phyloP scores from a whole-genome alignment of 2,797 vertebrate genomes.

The Jordanella pulchra region DNA sequence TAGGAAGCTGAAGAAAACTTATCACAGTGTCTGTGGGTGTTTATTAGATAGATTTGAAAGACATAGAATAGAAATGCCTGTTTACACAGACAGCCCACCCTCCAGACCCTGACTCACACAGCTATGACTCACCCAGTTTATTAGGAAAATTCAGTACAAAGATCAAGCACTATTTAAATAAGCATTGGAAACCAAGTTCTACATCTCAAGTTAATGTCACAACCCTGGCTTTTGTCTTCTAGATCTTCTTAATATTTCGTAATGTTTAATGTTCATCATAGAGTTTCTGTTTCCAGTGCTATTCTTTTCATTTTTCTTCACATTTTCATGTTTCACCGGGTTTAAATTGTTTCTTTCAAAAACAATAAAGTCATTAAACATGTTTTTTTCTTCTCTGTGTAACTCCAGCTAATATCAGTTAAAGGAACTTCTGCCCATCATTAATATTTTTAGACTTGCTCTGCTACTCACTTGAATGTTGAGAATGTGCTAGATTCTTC shows the following conservation, averaged over 20 bases:
- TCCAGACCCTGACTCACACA: slow-evolving; percentile 35
- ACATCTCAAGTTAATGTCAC: background rate
- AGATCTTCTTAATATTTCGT: background rate
- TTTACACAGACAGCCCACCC: slow-evolving; percentile 16
- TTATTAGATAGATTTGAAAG: background rate
- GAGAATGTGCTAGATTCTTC: too few species aligned
- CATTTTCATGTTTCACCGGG: background rate
- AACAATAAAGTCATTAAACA: background rate
- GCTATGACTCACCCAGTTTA: slow-evolving; percentile 16
- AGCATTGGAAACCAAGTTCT: background rate
- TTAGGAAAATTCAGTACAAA: background rate
- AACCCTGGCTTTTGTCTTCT: background rate
- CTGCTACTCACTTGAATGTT: too few species aligned
- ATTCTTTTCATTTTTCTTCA: background rate
- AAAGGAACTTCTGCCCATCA: too few species aligned
- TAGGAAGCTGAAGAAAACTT: background rate
- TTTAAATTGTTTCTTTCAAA: background rate
- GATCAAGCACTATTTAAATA: background rate
- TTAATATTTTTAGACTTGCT: too few species aligned
- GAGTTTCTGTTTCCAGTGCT: background rate
- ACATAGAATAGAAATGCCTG: background rate
- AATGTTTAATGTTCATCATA: background rate
- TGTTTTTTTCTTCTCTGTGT: too few species aligned
- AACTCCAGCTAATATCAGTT: too few species aligned
- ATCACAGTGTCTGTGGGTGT: background rate